Percentiles rank a stretch among this genome's conserved stretches.
These are phyloP conservation scores for Coregonus clupeaformis DNA, from an alignment of 2,113 vertebrate genomes.

Conservation along the genomic window DNA sequence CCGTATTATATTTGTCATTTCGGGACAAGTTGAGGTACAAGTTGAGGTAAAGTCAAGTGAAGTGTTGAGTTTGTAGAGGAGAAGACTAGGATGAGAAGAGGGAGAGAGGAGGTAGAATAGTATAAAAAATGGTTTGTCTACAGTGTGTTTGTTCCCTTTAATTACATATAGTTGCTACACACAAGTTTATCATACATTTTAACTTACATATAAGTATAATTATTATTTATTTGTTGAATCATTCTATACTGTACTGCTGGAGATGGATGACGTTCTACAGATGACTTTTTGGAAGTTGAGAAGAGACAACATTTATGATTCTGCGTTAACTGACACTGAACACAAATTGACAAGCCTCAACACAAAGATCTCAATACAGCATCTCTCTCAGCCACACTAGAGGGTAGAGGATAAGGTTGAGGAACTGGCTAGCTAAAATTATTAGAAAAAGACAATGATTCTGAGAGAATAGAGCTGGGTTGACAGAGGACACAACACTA, in stretches of 20 bases:
- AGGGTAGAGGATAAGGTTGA: neutral
- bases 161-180: neutral
- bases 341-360: conserved; percentile 7
- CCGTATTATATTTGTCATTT: conserved; percentile 1
- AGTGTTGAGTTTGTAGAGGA: conserved; percentile 5
- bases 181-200: neutral
- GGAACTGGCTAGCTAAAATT: conserved; percentile 12
- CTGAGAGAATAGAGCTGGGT: neutral
- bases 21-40: neutral
- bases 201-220: neutral
- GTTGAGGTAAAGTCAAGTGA: conserved; percentile 14
- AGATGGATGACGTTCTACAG: neutral
- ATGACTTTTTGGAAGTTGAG: neutral
- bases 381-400: too few species aligned
- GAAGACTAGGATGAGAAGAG: neutral
- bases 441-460: conserved; percentile 27
- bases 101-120: neutral
- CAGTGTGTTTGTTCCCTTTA: conserved; percentile 2
- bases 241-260: neutral
- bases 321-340: conserved; percentile 24
- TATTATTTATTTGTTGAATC: neutral
- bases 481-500: conserved; percentile 24
- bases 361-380: too few species aligned
- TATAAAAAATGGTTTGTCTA: conserved; percentile 44
- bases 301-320: neutral